Percentiles rank a stretch among this genome's conserved stretches.
Evolutionary conservation across 2,113 vertebrate genomes (phyloP).

Genomic region (Pangasianodon hypophthalmus): DNA sequence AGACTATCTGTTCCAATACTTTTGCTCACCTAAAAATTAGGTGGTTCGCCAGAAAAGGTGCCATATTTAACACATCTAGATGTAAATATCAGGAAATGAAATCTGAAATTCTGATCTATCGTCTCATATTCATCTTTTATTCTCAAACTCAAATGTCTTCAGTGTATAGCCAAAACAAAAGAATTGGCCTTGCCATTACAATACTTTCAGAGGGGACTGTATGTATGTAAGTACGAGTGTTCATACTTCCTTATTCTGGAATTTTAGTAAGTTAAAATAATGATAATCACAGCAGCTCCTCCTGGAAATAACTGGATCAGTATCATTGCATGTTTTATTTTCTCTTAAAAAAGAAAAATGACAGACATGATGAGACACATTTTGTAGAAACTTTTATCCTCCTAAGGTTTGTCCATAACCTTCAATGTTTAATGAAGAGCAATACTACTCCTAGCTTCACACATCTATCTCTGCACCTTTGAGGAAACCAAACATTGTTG

Average conservation of each 20-base stretch:
- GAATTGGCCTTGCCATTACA: neutral
- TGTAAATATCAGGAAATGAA: neutral
- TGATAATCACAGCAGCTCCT: neutral
- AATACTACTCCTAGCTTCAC: constrained; percentile 57
- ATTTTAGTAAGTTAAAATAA: no score
- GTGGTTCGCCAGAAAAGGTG: neutral
- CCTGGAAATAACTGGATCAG: neutral
- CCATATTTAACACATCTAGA: neutral
- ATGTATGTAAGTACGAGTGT: neutral
- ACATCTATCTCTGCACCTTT: constrained; percentile 58
- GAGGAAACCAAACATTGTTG: constrained; percentile 65
- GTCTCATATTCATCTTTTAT: neutral
- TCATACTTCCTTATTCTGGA: neutral
- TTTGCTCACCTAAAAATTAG: neutral
- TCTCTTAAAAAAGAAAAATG: neutral
- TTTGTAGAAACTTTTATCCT: constrained; percentile 36
- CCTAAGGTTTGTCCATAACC: constrained; percentile 58
- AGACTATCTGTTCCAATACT: neutral
- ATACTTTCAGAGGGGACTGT: neutral
- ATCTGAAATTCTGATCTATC: neutral
- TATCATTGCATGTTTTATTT: neutral
- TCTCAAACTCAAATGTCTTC: neutral
- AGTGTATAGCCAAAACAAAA: neutral
- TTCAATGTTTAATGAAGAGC: constrained; percentile 70
- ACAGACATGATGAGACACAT: neutral